Base-by-base conservation (phyloP, 2,888 invertebrate species). In the Hybos culiciformis region DNA sequence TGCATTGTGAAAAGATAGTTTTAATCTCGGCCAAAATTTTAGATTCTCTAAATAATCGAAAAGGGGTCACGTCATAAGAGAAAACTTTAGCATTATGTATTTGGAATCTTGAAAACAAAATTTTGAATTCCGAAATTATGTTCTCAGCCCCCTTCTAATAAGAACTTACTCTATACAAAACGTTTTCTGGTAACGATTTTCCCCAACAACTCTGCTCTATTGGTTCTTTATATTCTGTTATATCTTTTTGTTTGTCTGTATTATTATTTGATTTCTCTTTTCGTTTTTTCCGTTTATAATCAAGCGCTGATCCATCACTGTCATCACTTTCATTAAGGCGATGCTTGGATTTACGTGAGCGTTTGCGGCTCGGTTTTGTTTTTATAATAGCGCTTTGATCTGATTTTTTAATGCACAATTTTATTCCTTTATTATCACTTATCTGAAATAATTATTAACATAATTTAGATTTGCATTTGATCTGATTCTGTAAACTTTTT, bases 171-270 rank as follows among this genome's bases (percentile, higher is more conserved):
- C 74, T 72, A 53, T 70, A 66, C 51, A 81, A 70, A 49, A 73
- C 57, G 51, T 66, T 55, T 48, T 64, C 59, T 38, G 75, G 71
- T 53, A 74, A 53, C 46, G 55, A 54, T 44, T 67, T 59, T 41
- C 69, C 72, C 79, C 80, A 80, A 18, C 62, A 66, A 55, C 72
- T 73, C 56, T 78, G 77, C 52, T 72, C 61, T 36, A 56, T 46
- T 1, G 57, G 59, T 38, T 59, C 60, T 17, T 50, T 52, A 53
- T 34, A 46, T 19, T 19, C 33, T 14, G 36, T 31, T 12, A 24
- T 14, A 21, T 40, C 3, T 43, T 43, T 23, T 49, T 42, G 42
- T 54, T 56, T 39, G 58, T 63, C 9, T 59, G 55, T n/a, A 42
- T 56, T 54, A 47, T 57, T 56, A 40, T 58, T 60, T n/a, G 53